Percentiles rank a stretch among this genome's conserved stretches.
Evolutionary conservation across 2,113 vertebrate genomes (phyloP).

Genomic region (Odobenus rosmarus): DNA sequence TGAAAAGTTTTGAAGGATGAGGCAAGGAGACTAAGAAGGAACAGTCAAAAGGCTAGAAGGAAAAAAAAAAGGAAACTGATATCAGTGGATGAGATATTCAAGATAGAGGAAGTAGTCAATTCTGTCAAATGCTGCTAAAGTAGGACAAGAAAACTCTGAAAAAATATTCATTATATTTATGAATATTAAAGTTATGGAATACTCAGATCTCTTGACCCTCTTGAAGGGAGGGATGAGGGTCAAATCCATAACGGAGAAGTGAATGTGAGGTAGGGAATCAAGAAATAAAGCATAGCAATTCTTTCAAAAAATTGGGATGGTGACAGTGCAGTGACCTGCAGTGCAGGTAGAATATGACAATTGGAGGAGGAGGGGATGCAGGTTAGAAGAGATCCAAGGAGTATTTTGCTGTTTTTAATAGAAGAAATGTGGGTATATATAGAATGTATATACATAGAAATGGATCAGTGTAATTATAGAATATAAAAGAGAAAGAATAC

Average conservation of each 20-base stretch:
- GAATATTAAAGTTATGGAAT: neutral
- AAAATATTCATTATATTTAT: too few relatives aligned
- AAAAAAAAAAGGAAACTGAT: neutral
- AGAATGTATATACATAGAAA: neutral
- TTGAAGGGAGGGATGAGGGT: neutral
- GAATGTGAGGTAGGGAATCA: neutral
- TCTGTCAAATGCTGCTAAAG: neutral
- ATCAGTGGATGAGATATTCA: neutral
- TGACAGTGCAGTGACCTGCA: fast-evolving
- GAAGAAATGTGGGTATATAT: neutral
- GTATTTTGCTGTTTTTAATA: neutral
- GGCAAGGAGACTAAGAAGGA: neutral
- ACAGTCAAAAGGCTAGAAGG: neutral
- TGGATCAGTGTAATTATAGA: neutral
- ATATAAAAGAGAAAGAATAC: neutral
- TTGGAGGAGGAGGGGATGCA: fast-evolving
- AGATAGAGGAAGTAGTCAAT: neutral
- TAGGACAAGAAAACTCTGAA: neutral
- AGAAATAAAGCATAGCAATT: neutral
- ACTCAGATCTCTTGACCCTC: neutral
- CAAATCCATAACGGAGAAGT: neutral
- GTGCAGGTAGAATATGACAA: too few relatives aligned
- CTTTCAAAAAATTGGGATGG: neutral
- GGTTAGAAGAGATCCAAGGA: neutral
- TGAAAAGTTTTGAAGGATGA: neutral